Evolutionary conservation across 2,888 invertebrate species (phyloP).

Genomic region (Gryllus longicercus): DNA sequence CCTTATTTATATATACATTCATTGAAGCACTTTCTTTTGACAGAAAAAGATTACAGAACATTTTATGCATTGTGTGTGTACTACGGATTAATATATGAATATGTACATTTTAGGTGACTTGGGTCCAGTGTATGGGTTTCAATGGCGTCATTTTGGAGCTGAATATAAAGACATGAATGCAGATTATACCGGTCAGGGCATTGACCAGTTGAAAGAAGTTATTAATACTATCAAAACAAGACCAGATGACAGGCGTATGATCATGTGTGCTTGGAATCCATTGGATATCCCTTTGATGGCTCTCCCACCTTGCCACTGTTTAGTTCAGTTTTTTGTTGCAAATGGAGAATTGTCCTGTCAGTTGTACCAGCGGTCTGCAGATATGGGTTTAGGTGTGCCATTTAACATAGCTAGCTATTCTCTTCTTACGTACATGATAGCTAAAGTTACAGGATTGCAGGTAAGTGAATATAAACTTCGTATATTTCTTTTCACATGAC

Average conservation of each 20-base stretch:
- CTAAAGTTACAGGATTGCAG: slow-evolving; percentile 87
- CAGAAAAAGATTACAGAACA: too few species aligned
- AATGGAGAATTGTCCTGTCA: slow-evolving; percentile 82
- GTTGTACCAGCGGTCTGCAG: slow-evolving; percentile 93
- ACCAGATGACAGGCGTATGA: slow-evolving; percentile 83
- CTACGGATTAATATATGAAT: neutral
- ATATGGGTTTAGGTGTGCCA: slow-evolving; percentile 97
- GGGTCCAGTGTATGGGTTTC: slow-evolving; percentile 96
- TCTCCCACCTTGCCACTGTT: slow-evolving; percentile 92
- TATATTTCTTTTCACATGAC: neutral
- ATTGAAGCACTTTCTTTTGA: too few species aligned
- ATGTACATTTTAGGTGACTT: slow-evolving; percentile 65
- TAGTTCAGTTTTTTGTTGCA: slow-evolving; percentile 91
- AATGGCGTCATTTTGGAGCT: slow-evolving; percentile 97
- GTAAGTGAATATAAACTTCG: slow-evolving; percentile 48
- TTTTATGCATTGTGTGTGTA: too few species aligned
- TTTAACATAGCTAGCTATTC: slow-evolving; percentile 98
- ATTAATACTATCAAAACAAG: slow-evolving; percentile 75
- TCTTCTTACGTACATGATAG: slow-evolving; percentile 90
- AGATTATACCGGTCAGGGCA: slow-evolving; percentile 79
- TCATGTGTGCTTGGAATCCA: slow-evolving; percentile 96
- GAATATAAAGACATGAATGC: slow-evolving; percentile 75
- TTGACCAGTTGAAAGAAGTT: slow-evolving; percentile 81
- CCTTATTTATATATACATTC: too few species aligned
- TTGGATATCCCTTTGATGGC: slow-evolving; percentile 86